Percentiles rank a stretch among this genome's conserved stretches.
Conservation (phyloP, 2,888 invertebrate genomes). For the Amaurobius ferox region DNA sequence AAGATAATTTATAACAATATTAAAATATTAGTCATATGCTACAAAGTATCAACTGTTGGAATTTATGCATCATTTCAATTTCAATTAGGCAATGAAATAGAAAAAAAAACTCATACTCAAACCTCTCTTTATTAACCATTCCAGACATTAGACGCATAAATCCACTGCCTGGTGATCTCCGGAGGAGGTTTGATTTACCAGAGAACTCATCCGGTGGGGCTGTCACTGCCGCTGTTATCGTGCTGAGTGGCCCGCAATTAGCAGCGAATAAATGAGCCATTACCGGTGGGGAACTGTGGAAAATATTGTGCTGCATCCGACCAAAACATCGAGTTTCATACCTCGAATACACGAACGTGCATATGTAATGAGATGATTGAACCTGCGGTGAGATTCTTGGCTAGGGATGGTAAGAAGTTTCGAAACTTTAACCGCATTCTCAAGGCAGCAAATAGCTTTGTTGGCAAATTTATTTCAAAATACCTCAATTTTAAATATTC, state of each 20-base stretch:
- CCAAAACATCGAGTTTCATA: not conserved
- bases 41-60: too few species aligned
- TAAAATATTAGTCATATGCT: too few species aligned
- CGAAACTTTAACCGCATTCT: too few species aligned
- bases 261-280: slow-evolving; percentile 49
- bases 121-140: not conserved
- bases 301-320: not conserved
- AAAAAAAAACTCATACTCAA: not conserved
- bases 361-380: not conserved
- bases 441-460: too few species aligned
- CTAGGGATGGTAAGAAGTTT: too few species aligned
- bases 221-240: slow-evolving; percentile 33
- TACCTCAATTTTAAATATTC: too few species aligned
- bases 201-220: slow-evolving; percentile 26
- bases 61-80: too few species aligned
- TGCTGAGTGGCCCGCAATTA: slow-evolving; percentile 50
- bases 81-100: too few species aligned
- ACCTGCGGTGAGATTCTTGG: too few species aligned
- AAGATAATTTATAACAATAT: too few species aligned
- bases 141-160: slow-evolving; percentile 14
- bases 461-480: too few species aligned
- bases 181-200: slow-evolving; percentile 44
- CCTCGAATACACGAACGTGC: not conserved
- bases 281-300: slow-evolving; percentile 24
- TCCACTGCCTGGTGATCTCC: not conserved